Evolutionary conservation across 2,888 invertebrate genomes (phyloP).

Genomic region (Cephus runcator): DNA sequence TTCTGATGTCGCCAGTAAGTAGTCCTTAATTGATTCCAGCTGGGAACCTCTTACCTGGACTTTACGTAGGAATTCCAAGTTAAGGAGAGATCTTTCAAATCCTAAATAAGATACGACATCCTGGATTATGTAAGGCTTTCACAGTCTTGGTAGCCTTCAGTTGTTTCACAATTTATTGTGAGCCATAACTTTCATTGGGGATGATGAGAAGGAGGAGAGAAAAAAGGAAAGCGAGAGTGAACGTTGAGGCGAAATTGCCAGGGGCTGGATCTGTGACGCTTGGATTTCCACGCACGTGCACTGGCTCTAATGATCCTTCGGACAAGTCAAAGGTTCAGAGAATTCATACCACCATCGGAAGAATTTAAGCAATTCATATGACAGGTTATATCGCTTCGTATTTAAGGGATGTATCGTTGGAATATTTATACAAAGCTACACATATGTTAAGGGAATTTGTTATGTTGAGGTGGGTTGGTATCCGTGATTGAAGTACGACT

Average conservation of each 20-base stretch:
- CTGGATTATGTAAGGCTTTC: neutral
- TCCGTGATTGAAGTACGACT: too few relatives aligned
- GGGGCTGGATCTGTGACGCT: too few relatives aligned
- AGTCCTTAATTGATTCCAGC: too few relatives aligned
- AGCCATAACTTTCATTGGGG: neutral
- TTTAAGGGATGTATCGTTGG: neutral
- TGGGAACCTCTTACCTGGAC: too few relatives aligned
- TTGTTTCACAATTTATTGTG: slow-evolving; percentile 8
- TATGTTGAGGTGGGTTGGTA: too few relatives aligned
- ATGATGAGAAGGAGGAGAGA: neutral
- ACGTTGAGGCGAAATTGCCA: neutral
- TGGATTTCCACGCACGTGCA: too few relatives aligned
- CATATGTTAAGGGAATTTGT: too few relatives aligned
- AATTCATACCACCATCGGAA: neutral
- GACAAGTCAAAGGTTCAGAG: too few relatives aligned
- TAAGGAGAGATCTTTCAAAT: neutral
- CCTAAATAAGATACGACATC: neutral
- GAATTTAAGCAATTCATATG: slow-evolving; percentile 14
- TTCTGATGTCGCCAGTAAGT: too few relatives aligned
- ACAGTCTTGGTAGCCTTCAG: neutral
- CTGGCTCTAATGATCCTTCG: too few relatives aligned
- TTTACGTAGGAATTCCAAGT: too few relatives aligned
- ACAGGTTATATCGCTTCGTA: slow-evolving; percentile 24
- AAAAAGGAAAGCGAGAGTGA: neutral
- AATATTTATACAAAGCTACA: too few relatives aligned